These are phyloP conservation scores for Drosophila koepferae DNA, from an alignment of 2,888 invertebrate genomes.

Conservation along the genomic window DNA sequence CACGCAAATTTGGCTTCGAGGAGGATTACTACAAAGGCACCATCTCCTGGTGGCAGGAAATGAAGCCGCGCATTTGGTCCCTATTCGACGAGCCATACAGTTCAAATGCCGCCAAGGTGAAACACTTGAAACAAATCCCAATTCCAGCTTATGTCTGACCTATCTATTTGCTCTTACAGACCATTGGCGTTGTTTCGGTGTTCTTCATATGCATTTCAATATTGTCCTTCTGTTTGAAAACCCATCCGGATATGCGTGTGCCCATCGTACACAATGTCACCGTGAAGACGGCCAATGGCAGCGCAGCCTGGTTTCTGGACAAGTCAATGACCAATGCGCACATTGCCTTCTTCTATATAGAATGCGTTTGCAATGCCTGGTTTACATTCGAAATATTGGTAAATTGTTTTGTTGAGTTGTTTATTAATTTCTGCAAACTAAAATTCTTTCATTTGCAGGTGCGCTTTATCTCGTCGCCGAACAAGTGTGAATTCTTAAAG, in stretches of 20 bases:
- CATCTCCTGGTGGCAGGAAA: conserved; percentile 97
- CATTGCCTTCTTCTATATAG: conserved; percentile 98
- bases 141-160: too few relatives aligned
- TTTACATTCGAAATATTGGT: conserved; percentile 98
- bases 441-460: conserved; percentile 83
- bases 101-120: conserved; percentile 97
- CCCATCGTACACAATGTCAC: conserved; percentile 93
- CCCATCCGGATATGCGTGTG: conserved; percentile 98
- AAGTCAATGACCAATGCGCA: conserved; percentile 97
- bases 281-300: conserved; percentile 91
- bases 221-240: conserved; percentile 99
- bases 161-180: conserved; percentile 87
- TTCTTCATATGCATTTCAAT: conserved; percentile 99
- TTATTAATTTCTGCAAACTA: too few relatives aligned
- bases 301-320: conserved; percentile 93
- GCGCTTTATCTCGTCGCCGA: conserved; percentile 96
- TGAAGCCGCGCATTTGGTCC: conserved; percentile 99
- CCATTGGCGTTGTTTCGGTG: conserved; percentile 98
- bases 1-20: conserved; percentile 98
- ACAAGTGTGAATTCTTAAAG: conserved; percentile 97
- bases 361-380: conserved; percentile 99
- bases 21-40: conserved; percentile 96
- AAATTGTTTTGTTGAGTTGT: conserved; percentile 46
- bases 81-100: conserved; percentile 99
- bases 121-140: rapidly evolving